phyloP scores from a whole-genome alignment of 2,797 vertebrate species.

The Danio albolineatus region DNA sequence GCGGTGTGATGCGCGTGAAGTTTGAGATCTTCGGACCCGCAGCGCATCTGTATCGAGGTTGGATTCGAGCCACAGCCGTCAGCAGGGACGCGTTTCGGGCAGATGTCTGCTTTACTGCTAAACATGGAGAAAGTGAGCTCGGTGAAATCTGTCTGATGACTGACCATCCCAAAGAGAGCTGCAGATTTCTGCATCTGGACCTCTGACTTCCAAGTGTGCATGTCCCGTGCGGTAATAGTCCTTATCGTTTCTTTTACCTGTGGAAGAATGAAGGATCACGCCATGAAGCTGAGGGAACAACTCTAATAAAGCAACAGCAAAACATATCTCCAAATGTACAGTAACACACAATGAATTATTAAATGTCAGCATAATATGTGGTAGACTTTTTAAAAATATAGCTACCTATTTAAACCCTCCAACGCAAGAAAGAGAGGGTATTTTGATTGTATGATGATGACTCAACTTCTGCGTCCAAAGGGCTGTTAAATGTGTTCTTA shows the following conservation, averaged over 20 bases:
- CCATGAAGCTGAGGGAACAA: background rate
- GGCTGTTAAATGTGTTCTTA: slow-evolving; percentile 58
- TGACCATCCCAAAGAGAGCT: slow-evolving; percentile 79
- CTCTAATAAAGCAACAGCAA: background rate
- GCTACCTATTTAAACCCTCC: slow-evolving; percentile 69
- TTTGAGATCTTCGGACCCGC: slow-evolving; percentile 62
- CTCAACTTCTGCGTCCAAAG: slow-evolving; percentile 65
- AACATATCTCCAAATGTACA: background rate
- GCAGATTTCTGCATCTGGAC: slow-evolving; percentile 77
- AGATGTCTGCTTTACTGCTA: slow-evolving; percentile 75
- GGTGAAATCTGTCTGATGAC: slow-evolving; percentile 78
- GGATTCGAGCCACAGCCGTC: slow-evolving; percentile 66
- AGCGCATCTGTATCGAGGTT: slow-evolving; percentile 58
- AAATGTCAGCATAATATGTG: background rate
- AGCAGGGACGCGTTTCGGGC: slow-evolving; percentile 68
- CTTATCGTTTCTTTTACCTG: slow-evolving; percentile 67
- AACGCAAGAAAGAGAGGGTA: slow-evolving; percentile 39
- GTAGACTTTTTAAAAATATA: slow-evolving; percentile 8
- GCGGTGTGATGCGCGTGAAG: slow-evolving; percentile 64
- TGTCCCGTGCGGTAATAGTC: slow-evolving; percentile 58
- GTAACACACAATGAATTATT: background rate
- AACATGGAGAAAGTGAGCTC: slow-evolving; percentile 78
- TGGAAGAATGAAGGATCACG: slow-evolving; percentile 17
- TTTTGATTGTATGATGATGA: slow-evolving; percentile 54
- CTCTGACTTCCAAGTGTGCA: slow-evolving; percentile 66